Evolutionary conservation across 1,140 invertebrate genomes (phyloP), one percentile per base, ranked within the genome.

Genomic region (Limonius californicus): DNA sequence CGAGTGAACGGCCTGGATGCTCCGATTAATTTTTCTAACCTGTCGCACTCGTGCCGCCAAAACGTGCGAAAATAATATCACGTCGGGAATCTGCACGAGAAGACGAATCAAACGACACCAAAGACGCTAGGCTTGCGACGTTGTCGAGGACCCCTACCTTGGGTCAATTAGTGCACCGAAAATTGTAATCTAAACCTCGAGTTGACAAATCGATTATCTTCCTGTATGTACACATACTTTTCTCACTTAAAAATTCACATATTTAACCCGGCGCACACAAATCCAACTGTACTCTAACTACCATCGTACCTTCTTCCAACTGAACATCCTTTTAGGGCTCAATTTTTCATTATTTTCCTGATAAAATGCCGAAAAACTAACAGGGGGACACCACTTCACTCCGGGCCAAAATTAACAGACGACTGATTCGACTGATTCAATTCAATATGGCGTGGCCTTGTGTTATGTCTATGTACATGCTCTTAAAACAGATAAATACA

Each of bases 131-230:
- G 66, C 57, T 67, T 69, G 16, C 20, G 63, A 56, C 45, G 59
- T 35, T 47, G 61, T 54, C 53, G 61, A 71, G 60, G 64, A 59
- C 66, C 68, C 68, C 68, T 67, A 61, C 61, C 58, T 59, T 66
- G 61, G 69, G 70, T 72, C 72, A 74, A 75, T 75, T 75, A 75
- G 67, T 74, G 68, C 68, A 75, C 72, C 72, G 65, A 75, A 75
- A 70, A 72, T 73, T 73, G 69, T 75, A 75, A 74, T 74, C 72
- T 75, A 75, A 75, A 74, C 71, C 69, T 72, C 67, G 66, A 70
- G 74, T 76, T 74, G 74, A 74, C 74, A 76, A 75, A 76, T 76
- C 74, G 74, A 76, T 76, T 76, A 76, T 74, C 74, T 74, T 68
- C 63, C 59, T 70, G 66, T 67, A 67, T 54, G 54, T 61, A 60